Percentiles rank a stretch among this genome's conserved stretches.
These are phyloP conservation scores for Lethrus apterus DNA, from an alignment of 1,140 invertebrate genomes.

Conservation along the genomic window DNA sequence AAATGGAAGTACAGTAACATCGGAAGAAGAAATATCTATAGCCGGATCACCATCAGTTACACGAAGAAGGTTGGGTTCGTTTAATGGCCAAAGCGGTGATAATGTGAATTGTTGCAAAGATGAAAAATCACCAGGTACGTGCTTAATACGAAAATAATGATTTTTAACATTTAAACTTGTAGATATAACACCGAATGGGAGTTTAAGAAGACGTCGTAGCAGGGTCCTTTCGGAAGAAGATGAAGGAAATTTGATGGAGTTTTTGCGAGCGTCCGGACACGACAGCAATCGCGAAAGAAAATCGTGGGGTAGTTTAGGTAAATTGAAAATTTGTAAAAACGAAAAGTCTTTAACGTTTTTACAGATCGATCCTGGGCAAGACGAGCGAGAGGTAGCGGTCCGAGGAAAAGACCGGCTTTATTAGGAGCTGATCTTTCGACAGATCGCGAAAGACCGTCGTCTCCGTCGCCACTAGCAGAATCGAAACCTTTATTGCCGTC, in stretches of 20 bases:
- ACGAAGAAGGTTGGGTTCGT: constrained; percentile 60
- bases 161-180: constrained; percentile 5
- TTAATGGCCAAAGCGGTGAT: constrained; percentile 41
- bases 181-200: constrained; percentile 86
- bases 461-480: constrained; percentile 56
- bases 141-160: too few species aligned
- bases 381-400: constrained; percentile 63
- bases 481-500: constrained; percentile 34
- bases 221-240: constrained; percentile 77
- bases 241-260: constrained; percentile 79
- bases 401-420: constrained; percentile 59
- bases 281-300: constrained; percentile 65
- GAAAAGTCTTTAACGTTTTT: neutral
- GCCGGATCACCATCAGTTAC: constrained; percentile 59
- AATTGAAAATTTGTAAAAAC: constrained; percentile 19
- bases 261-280: constrained; percentile 66
- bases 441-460: constrained; percentile 65
- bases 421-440: constrained; percentile 60
- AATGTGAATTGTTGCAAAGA: constrained; percentile 48
- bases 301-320: constrained; percentile 76
- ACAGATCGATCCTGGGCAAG: constrained; percentile 79
- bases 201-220: constrained; percentile 68
- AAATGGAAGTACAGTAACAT: constrained; percentile 44
- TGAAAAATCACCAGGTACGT: constrained; percentile 64
- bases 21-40: constrained; percentile 53